Evolutionary conservation across 2,888 invertebrate species (phyloP), one percentile per base, ranked within the genome.

Genomic region (Empis stercorea): DNA sequence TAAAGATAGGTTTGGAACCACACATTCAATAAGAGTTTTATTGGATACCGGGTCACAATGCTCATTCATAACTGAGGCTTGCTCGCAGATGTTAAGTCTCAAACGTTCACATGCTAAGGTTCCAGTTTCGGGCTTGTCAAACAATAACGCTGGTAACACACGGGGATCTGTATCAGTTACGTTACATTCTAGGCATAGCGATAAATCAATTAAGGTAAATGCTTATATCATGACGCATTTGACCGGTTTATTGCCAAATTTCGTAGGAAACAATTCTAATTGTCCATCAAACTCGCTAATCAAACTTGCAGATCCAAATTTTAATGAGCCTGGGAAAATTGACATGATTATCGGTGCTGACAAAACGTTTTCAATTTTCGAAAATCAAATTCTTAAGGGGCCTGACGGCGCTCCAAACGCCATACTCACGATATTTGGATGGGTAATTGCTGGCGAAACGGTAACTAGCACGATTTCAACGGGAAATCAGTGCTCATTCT

Each of bases 341-440:
- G 52, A 52, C 15, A 23, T 52, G 10, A 46, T 51, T 4, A 44
- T 54, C 44, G 49, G 51, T 17, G 50, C 45, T 17, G 51, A 51
- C 43, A 44, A 49, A 39, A 27, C 41, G 15, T 49, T 48, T 47
- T 48, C 37, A 30, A 49, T 48, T 44, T 47, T 30, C 38, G 48
- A 39, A 16, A 46, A 49, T 2, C 44, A 51, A 20, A 43, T 44
- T 23, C 30, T 49, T 11, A 27, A 40, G 15, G 20, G 14, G 30
- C 7, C 13, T 3, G 14, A 4, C 14, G 46, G 44, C 2, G 2
- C 45, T n/a, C 47, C 48, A n/a, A 38, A 47, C 16, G 51, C 50
- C 5, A 38, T 52, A 37, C 46, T 51, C 13, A 52, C 20, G 5
- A 20, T 20, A 20, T 20, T 20, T 20, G 20, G 20, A 5, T 20